These are phyloP conservation scores for Euthynnus affinis DNA, from an alignment of 2,797 vertebrate genomes.

Conservation along the genomic window DNA sequence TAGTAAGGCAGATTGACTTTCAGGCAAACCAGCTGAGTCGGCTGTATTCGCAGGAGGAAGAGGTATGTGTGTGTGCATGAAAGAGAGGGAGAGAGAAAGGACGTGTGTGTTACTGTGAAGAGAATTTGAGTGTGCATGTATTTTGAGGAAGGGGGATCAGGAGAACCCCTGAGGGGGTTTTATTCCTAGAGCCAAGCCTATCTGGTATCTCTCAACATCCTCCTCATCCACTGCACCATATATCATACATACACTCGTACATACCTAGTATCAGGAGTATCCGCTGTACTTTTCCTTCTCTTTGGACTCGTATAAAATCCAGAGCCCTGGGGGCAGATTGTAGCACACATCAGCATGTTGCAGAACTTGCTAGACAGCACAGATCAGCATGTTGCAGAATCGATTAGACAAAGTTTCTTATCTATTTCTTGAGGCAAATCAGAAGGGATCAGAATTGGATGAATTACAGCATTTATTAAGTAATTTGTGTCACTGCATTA, in stretches of 20 bases:
- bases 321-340: conserved; percentile 71
- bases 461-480: conserved; percentile 46
- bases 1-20: conserved; percentile 81
- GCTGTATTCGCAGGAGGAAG: conserved; percentile 63
- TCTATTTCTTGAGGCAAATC: conserved; percentile 66
- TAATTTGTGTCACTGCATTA: conserved; percentile 24
- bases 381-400: conserved; percentile 80
- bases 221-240: conserved; percentile 68
- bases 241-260: conserved; percentile 61
- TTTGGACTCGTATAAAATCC: conserved; percentile 71
- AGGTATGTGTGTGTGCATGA: conserved; percentile 41
- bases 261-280: conserved; percentile 63
- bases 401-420: conserved; percentile 71
- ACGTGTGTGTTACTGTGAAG: conserved; percentile 17
- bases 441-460: conserved; percentile 41
- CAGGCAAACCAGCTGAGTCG: conserved; percentile 79
- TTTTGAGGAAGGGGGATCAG: conserved; percentile 64
- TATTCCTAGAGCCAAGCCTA: conserved; percentile 74
- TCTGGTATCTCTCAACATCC: conserved; percentile 79
- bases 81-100: conserved; percentile 45
- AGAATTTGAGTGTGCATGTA: conserved; percentile 55
- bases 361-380: conserved; percentile 77
- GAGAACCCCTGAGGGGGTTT: conserved; percentile 75
- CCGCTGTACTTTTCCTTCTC: conserved; percentile 68
- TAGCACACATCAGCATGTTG: conserved; percentile 81